Percentiles rank a stretch among this genome's conserved stretches.
These are phyloP conservation scores for Papilio helenus DNA, from an alignment of 1,140 invertebrate species.

Conservation along the genomic window DNA sequence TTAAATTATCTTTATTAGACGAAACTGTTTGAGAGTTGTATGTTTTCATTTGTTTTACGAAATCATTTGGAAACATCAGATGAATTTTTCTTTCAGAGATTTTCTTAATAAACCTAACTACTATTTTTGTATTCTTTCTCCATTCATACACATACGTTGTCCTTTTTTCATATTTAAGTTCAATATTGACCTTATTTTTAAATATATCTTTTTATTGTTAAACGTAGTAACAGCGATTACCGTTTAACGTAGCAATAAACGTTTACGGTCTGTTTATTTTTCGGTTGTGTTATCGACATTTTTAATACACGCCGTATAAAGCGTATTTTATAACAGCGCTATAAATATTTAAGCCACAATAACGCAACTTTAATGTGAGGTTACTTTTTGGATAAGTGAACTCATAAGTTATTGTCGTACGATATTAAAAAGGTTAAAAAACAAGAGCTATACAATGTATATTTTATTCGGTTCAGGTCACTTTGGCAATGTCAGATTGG, in stretches of 20 bases:
- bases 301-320: constrained; percentile 24
- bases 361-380: constrained; percentile 29
- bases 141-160: neutral
- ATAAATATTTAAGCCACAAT: constrained; percentile 21
- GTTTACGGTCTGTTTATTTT: constrained; percentile 20
- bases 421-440: constrained; percentile 31
- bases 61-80: too few species aligned
- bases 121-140: neutral
- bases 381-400: constrained; percentile 30
- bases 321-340: constrained; percentile 23
- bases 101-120: too few species aligned
- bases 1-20: neutral
- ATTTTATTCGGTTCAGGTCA: neutral
- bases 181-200: constrained; percentile 6
- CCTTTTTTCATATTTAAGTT: neutral
- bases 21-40: too few species aligned
- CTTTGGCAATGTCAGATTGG: constrained; percentile 55
- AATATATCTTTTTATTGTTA: constrained; percentile 18
- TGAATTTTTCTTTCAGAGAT: too few species aligned
- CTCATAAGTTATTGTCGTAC: constrained; percentile 17
- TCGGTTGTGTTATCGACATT: constrained; percentile 31
- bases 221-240: constrained; percentile 21
- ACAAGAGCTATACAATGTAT: constrained; percentile 9
- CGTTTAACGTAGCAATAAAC: constrained; percentile 20
- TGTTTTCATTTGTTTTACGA: too few species aligned